Conservation (phyloP, 1,140 invertebrate genomes). For the Calycopis cecrops region DNA sequence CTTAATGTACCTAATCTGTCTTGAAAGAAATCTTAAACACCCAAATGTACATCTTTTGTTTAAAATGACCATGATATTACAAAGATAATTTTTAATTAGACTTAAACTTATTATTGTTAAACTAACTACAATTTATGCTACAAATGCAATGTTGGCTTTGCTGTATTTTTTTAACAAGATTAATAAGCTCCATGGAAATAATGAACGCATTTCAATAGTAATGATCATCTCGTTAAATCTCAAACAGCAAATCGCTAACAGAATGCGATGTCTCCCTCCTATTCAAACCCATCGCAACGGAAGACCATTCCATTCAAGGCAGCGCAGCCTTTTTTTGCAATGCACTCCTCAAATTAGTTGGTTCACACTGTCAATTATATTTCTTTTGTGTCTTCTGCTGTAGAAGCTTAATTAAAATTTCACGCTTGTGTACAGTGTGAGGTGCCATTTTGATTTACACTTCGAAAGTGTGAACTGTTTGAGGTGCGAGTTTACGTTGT, state of each 20-base stretch:
- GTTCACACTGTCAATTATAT: slow-evolving; percentile 62
- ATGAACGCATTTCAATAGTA: slow-evolving; percentile 8
- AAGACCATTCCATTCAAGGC: slow-evolving; percentile 49
- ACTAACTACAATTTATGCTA: too few relatives aligned
- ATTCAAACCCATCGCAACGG: slow-evolving; percentile 44
- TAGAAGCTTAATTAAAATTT: slow-evolving; percentile 70
- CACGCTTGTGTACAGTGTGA: slow-evolving; percentile 44
- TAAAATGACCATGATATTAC: too few relatives aligned
- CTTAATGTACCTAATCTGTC: too few relatives aligned
- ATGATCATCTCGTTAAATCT: slow-evolving; percentile 6
- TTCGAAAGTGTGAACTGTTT: slow-evolving; percentile 62
- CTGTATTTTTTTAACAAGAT: neutral
- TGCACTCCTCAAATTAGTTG: slow-evolving; percentile 62
- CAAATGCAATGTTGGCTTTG: neutral
- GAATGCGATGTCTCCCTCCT: slow-evolving; percentile 17
- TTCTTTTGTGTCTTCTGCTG: slow-evolving; percentile 46
- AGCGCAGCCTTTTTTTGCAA: slow-evolving; percentile 39
- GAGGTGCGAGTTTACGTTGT: slow-evolving; percentile 40
- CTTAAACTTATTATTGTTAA: too few relatives aligned
- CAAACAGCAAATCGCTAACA: slow-evolving; percentile 16
- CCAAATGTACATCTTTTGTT: too few relatives aligned
- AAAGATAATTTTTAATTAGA: too few relatives aligned
- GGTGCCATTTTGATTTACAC: slow-evolving; percentile 61
- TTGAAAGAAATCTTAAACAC: too few relatives aligned
- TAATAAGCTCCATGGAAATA: neutral